These are phyloP conservation scores for Girardinichthys multiradiatus DNA, from an alignment of 2,113 vertebrate species.

Conservation along the genomic window DNA sequence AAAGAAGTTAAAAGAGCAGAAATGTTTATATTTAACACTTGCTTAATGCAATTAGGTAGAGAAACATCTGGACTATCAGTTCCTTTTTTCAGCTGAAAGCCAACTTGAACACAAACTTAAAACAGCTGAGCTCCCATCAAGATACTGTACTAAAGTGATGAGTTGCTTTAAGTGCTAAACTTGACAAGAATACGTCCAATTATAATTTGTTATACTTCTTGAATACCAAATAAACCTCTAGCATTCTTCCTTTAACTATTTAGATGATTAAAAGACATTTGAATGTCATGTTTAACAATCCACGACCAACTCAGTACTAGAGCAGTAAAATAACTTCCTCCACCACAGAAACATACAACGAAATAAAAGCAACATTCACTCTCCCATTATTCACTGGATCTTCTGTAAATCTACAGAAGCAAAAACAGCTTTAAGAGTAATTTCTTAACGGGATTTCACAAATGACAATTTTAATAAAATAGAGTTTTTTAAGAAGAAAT, in stretches of 20 bases:
- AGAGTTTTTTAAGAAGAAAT: slow-evolving; percentile 4
- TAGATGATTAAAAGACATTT: neutral
- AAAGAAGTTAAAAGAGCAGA: slow-evolving; percentile 12
- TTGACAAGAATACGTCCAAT: neutral
- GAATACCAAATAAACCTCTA: neutral
- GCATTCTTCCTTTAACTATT: neutral
- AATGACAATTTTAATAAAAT: slow-evolving; percentile 14
- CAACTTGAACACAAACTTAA: too few relatives aligned
- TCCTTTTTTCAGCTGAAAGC: too few relatives aligned
- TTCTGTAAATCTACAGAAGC: neutral
- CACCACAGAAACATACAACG: neutral
- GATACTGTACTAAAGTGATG: too few relatives aligned
- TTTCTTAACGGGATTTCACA: neutral
- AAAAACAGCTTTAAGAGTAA: slow-evolving; percentile 5
- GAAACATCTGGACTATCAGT: neutral
- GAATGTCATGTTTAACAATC: neutral
- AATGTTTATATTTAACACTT: slow-evolving; percentile 1
- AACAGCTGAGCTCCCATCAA: too few relatives aligned
- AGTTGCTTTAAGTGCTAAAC: neutral
- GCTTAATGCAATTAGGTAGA: neutral
- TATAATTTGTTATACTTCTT: neutral
- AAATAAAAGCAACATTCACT: slow-evolving; percentile 51
- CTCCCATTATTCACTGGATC: slow-evolving; percentile 16
- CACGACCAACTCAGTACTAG: too few relatives aligned
- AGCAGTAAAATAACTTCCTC: neutral